Percentiles rank a stretch among this genome's conserved stretches.
Evolutionary conservation across 2,888 invertebrate genomes (phyloP).

Genomic region (Limnephilus lunatus): DNA sequence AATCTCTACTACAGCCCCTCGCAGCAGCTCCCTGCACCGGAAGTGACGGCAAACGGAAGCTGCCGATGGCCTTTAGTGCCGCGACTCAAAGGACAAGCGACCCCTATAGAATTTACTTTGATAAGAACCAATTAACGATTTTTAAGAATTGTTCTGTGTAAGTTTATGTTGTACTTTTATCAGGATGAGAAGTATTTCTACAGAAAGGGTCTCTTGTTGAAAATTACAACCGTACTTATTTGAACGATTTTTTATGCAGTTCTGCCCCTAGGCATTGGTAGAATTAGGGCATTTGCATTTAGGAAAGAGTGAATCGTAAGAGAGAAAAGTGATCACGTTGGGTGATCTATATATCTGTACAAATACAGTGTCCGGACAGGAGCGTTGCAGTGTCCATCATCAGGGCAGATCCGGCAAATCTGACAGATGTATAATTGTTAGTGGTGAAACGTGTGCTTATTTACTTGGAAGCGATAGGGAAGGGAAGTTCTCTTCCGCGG

Average conservation of each 20-base stretch:
- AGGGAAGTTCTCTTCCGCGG: too few species aligned
- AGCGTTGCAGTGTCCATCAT: too few species aligned
- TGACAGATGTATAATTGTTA: too few species aligned
- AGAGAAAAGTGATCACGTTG: too few species aligned
- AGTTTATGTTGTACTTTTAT: neutral
- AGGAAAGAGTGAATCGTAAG: too few species aligned
- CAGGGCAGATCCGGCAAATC: too few species aligned
- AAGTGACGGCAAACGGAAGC: constrained; percentile 21
- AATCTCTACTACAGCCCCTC: neutral
- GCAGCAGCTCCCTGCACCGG: neutral
- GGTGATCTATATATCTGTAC: too few species aligned
- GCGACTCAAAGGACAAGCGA: neutral
- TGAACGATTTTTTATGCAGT: neutral
- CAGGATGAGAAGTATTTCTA: neutral
- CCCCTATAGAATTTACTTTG: neutral
- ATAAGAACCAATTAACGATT: constrained; percentile 4
- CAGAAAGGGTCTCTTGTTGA: neutral
- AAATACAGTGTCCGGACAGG: too few species aligned
- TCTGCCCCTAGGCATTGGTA: too few species aligned
- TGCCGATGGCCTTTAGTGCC: constrained; percentile 13
- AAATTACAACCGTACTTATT: neutral
- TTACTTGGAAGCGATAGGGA: too few species aligned
- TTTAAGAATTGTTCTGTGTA: neutral
- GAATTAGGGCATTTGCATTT: too few species aligned
- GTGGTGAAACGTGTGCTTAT: too few species aligned